phyloP scores from a whole-genome alignment of 2,888 invertebrate species.

The Phania funesta region DNA sequence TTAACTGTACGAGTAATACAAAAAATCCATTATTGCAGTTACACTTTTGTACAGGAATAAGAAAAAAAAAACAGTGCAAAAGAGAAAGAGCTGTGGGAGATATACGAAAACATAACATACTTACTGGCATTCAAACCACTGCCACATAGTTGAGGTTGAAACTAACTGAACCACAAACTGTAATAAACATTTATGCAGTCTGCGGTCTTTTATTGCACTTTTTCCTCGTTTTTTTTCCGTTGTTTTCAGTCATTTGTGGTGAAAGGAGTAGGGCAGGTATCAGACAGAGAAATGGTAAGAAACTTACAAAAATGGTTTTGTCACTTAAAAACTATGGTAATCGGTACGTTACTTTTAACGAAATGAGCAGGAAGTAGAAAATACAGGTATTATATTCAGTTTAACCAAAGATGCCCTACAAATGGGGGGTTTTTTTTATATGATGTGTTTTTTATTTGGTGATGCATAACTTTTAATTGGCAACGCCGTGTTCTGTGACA shows the following conservation, averaged over 20 bases:
- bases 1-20: conserved; percentile 62
- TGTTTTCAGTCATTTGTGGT: neutral
- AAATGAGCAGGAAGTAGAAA: neutral
- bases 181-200: conserved; percentile 76
- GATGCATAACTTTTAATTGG: too few species aligned
- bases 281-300: neutral
- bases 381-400: conserved; percentile 27
- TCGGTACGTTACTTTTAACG: neutral
- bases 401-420: neutral
- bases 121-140: conserved; percentile 30
- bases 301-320: neutral
- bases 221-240: neutral
- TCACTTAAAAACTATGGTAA: neutral
- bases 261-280: neutral
- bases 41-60: neutral
- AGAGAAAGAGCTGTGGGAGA: conserved; percentile 21
- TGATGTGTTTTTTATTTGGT: too few species aligned
- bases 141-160: conserved; percentile 60
- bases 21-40: conserved; percentile 24
- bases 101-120: conserved; percentile 38
- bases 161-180: conserved; percentile 60
- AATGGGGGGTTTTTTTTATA: too few species aligned
- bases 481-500: too few species aligned
- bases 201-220: conserved; percentile 69
- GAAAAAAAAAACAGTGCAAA: neutral